A percentile compares a stretch with the other conserved stretches of the same genome.
Evolutionary conservation across 2,888 invertebrate genomes (phyloP).

Genomic region (Phrixothrix hirtus): DNA sequence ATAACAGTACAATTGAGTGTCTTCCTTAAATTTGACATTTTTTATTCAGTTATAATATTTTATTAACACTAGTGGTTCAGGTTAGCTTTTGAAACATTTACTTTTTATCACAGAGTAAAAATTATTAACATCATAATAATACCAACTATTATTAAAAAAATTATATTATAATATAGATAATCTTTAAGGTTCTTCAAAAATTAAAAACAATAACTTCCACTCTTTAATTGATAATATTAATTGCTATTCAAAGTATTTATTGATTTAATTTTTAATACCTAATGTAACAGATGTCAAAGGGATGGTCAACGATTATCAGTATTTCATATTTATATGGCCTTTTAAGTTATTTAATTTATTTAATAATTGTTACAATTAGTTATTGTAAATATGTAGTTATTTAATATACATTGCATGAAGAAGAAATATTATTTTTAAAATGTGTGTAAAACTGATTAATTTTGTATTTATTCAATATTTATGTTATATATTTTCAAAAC

Average conservation of each 20-base stretch:
- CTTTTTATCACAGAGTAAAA: too few relatives aligned
- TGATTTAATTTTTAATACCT: conserved; percentile 13
- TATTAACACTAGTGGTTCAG: too few relatives aligned
- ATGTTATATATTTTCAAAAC: too few relatives aligned
- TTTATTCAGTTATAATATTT: too few relatives aligned
- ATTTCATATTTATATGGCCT: conserved; percentile 52
- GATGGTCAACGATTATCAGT: conserved; percentile 54
- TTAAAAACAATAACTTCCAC: too few relatives aligned
- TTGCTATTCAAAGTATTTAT: conserved; percentile 1
- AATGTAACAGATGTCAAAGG: conserved; percentile 7
- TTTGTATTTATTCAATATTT: not conserved
- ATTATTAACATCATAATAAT: too few relatives aligned
- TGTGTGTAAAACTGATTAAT: conserved; percentile 1
- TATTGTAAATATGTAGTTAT: conserved; percentile 50
- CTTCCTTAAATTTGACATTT: too few relatives aligned
- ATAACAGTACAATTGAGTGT: too few relatives aligned
- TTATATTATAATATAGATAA: too few relatives aligned
- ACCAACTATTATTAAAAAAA: too few relatives aligned
- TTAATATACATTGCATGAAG: conserved; percentile 40
- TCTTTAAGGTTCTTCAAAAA: too few relatives aligned
- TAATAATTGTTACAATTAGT: conserved; percentile 44
- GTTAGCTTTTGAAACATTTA: too few relatives aligned
- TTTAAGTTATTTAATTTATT: conserved; percentile 53
- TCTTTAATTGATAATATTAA: not conserved
- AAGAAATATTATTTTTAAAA: conserved; percentile 1